A percentile compares a stretch with the other conserved stretches of the same genome.
These are phyloP conservation scores for Clanis bilineata DNA, from an alignment of 2,888 invertebrate species.

Conservation along the genomic window DNA sequence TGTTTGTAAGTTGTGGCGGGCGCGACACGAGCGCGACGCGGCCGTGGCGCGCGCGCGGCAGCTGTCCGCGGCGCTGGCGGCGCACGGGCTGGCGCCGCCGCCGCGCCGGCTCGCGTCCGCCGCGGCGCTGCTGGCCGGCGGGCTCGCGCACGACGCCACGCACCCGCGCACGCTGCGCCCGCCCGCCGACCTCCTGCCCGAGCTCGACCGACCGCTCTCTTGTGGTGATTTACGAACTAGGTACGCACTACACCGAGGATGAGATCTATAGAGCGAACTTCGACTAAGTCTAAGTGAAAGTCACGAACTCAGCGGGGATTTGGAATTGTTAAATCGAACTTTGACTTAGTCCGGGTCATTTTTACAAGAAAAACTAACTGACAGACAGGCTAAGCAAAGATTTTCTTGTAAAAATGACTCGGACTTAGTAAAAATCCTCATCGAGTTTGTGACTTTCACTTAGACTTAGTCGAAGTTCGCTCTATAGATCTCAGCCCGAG, in stretches of 20 bases:
- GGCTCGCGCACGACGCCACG: slow-evolving; percentile 79
- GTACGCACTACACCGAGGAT: slow-evolving; percentile 39
- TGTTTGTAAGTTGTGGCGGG: slow-evolving; percentile 88
- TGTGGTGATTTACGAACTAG: slow-evolving; percentile 73
- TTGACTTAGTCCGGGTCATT: too few species aligned
- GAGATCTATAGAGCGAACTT: too few species aligned
- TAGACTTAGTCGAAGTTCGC: too few species aligned
- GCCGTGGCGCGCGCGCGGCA: slow-evolving; percentile 92
- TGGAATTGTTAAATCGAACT: too few species aligned
- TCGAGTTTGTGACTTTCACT: too few species aligned
- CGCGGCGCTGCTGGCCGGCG: slow-evolving; percentile 80
- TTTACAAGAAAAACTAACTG: too few species aligned
- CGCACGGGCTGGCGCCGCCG: slow-evolving; percentile 90
- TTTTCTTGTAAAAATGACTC: too few species aligned
- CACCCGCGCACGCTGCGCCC: slow-evolving; percentile 67
- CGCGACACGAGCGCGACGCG: slow-evolving; percentile 94
- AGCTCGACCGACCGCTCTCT: slow-evolving; percentile 76
- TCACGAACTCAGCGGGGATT: too few species aligned
- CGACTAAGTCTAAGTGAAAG: too few species aligned
- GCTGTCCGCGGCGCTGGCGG: slow-evolving; percentile 92
- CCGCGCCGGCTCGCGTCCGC: slow-evolving; percentile 85
- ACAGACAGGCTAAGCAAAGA: too few species aligned
- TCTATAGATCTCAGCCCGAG: too few species aligned
- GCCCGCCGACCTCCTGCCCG: slow-evolving; percentile 70
- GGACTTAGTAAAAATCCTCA: too few species aligned